A percentile compares a stretch with the other conserved stretches of the same genome.
Conservation (phyloP, 2,888 invertebrate genomes). For the Melanchra persicariae region DNA sequence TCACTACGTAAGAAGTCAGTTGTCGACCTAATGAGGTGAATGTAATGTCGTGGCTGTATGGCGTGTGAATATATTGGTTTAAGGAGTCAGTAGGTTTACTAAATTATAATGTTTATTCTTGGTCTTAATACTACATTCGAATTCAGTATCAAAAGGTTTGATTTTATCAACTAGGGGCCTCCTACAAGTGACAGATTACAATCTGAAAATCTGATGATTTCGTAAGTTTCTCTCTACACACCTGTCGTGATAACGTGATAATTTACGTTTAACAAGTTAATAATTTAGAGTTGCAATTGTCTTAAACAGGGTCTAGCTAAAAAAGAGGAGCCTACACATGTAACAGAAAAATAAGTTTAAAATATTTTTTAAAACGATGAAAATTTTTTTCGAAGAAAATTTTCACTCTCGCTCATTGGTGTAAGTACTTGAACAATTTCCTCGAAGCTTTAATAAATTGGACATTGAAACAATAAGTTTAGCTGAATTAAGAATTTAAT, state of each 20-base stretch:
- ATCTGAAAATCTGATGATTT: neutral
- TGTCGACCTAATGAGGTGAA: slow-evolving; percentile 37
- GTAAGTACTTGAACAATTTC: slow-evolving; percentile 35
- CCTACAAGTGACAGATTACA: neutral
- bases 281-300: neutral
- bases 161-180: neutral
- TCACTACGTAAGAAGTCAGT: slow-evolving; percentile 35
- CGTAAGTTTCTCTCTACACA: too few species aligned
- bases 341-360: neutral
- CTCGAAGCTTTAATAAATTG: slow-evolving; percentile 28
- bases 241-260: neutral
- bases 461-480: slow-evolving; percentile 41
- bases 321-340: neutral
- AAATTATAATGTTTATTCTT: neutral
- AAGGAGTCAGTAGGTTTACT: neutral
- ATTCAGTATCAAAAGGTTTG: neutral
- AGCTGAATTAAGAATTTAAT: slow-evolving; percentile 46
- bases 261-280: neutral
- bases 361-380: neutral
- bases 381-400: neutral
- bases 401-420: neutral
- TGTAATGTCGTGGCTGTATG: slow-evolving; percentile 23
- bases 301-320: too few species aligned
- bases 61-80: slow-evolving; percentile 30
- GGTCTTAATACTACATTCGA: too few species aligned